A percentile compares a stretch with the other conserved stretches of the same genome.
Conservation (phyloP, 2,888 invertebrate species). For the Nemotelus pantherinus region DNA sequence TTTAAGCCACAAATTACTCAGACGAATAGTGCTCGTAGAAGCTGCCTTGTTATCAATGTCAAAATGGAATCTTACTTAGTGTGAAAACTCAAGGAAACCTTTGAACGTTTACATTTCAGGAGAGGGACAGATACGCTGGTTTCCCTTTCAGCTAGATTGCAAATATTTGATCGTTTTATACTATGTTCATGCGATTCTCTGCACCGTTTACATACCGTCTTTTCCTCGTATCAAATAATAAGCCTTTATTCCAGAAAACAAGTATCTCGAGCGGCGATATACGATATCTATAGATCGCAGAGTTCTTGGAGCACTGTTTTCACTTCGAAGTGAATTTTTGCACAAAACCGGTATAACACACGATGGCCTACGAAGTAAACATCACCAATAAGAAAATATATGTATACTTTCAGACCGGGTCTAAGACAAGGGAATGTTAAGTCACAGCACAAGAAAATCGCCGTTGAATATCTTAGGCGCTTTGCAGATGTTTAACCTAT, state of each 20-base stretch:
- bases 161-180: too few species aligned
- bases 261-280: not conserved
- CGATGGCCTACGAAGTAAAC: conserved; percentile 8
- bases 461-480: not conserved
- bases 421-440: not conserved
- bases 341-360: not conserved
- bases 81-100: not conserved
- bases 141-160: too few species aligned
- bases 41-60: not conserved
- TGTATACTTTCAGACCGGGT: not conserved
- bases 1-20: not conserved
- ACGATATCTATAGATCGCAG: not conserved
- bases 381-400: not conserved
- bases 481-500: too few species aligned
- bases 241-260: not conserved
- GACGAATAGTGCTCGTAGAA: not conserved
- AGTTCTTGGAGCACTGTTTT: conserved; percentile 2
- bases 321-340: not conserved
- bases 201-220: not conserved
- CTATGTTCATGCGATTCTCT: too few species aligned
- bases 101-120: too few species aligned
- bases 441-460: conserved; percentile 1
- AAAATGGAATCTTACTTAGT: not conserved
- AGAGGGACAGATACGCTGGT: too few species aligned
- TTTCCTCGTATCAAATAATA: not conserved